These are phyloP conservation scores for Melanotaenia nigrans DNA, from an alignment of 2,797 vertebrate genomes.

Conservation along the genomic window DNA sequence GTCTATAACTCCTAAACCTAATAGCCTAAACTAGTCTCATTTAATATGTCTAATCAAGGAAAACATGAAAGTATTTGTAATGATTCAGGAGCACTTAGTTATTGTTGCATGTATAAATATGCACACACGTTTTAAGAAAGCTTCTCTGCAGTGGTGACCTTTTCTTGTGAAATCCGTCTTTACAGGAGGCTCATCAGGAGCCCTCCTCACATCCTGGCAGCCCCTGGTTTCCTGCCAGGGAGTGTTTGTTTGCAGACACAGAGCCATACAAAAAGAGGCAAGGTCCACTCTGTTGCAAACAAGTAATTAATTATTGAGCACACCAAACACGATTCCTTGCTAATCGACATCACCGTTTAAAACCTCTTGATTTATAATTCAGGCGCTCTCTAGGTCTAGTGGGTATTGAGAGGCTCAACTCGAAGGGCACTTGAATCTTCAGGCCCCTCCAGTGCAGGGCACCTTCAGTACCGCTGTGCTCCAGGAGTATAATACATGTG, in stretches of 20 bases:
- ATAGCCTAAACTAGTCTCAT: neutral
- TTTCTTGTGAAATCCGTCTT: constrained; percentile 33
- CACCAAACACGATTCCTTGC: constrained; percentile 65
- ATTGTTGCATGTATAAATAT: constrained; percentile 22
- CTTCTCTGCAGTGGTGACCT: constrained; percentile 31
- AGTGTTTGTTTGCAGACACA: constrained; percentile 67
- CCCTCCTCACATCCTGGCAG: constrained; percentile 39
- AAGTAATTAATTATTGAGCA: constrained; percentile 81
- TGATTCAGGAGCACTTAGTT: constrained; percentile 10
- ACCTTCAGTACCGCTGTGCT: neutral
- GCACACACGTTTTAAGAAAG: constrained; percentile 12
- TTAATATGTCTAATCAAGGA: neutral
- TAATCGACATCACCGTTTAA: constrained; percentile 75
- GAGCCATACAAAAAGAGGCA: constrained; percentile 41
- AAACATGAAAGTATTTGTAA: neutral
- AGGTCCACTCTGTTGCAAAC: constrained; percentile 73
- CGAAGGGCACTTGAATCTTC: constrained; percentile 45
- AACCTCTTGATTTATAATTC: constrained; percentile 77
- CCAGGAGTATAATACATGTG: neutral
- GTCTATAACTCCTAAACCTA: neutral
- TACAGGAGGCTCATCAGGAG: constrained; percentile 37
- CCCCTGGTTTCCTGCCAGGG: constrained; percentile 42
- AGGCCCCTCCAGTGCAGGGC: neutral
- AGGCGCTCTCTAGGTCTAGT: constrained; percentile 47
- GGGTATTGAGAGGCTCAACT: constrained; percentile 37